Conservation (phyloP, 2,113 vertebrate genomes). For the Burhinus oedicnemus region DNA sequence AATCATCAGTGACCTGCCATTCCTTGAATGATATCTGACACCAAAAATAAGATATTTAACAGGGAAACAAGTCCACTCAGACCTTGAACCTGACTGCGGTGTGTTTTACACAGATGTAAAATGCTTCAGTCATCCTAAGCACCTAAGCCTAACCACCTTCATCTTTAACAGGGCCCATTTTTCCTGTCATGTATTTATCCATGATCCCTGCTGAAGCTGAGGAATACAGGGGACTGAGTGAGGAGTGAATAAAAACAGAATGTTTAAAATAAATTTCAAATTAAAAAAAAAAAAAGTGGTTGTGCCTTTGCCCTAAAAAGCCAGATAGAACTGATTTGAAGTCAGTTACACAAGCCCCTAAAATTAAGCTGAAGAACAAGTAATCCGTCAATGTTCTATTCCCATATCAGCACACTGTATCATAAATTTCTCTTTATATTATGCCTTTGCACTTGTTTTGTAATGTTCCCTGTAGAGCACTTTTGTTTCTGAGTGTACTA, state of each 20-base stretch:
- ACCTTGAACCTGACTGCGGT: neutral
- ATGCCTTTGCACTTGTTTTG: neutral
- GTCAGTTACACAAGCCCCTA: neutral
- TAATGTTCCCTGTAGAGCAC: neutral
- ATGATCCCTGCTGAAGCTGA: neutral
- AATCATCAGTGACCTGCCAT: neutral
- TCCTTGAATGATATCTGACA: neutral
- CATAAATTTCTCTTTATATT: neutral
- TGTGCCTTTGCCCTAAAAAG: neutral
- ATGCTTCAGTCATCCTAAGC: neutral
- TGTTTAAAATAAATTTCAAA: neutral
- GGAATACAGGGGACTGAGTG: neutral
- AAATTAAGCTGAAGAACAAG: neutral
- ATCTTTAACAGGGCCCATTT: neutral
- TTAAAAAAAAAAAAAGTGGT: neutral
- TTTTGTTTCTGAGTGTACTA: slow-evolving; percentile 37
- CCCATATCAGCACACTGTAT: neutral
- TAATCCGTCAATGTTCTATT: neutral
- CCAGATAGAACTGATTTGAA: neutral
- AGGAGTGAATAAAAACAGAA: neutral
- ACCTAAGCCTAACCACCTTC: neutral
- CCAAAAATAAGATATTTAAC: neutral
- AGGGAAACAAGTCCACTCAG: neutral
- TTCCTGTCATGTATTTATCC: neutral
- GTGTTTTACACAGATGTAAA: neutral